Conservation (phyloP, 2,888 invertebrate species). For the Mesorhabditis sp. region DNA sequence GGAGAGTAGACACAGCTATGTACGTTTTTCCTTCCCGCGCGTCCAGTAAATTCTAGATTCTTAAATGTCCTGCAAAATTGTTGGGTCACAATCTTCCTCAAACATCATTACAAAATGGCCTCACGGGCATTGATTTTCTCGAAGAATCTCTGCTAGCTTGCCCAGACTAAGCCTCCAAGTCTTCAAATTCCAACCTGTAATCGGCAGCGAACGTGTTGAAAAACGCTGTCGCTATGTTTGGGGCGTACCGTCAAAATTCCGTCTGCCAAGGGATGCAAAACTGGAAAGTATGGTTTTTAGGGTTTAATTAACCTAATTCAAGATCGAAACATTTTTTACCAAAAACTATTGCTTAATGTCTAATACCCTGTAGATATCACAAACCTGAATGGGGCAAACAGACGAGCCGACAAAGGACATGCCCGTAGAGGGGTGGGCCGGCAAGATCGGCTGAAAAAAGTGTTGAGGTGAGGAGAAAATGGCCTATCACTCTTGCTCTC, state of each 20-base stretch:
- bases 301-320: background rate
- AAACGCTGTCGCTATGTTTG: slow-evolving; percentile 20
- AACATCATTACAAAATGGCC: no score
- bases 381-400: slow-evolving; percentile 36
- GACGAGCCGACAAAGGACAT: slow-evolving; percentile 34
- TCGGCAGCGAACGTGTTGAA: slow-evolving; percentile 24
- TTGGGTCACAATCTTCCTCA: no score
- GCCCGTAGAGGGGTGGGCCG: slow-evolving; percentile 41
- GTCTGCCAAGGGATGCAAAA: slow-evolving; percentile 25
- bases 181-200: slow-evolving; percentile 20
- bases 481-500: background rate
- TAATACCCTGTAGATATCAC: background rate
- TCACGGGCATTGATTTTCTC: no score
- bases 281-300: background rate
- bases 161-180: background rate
- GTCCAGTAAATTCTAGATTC: no score
- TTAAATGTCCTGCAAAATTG: no score
- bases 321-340: background rate
- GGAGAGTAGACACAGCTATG: no score
- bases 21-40: no score
- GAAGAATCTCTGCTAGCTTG: no score
- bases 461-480: background rate
- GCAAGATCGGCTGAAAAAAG: slow-evolving; percentile 31
- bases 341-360: background rate
- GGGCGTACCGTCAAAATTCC: slow-evolving; percentile 33